These are phyloP conservation scores for Oceanodroma tethys DNA, from an alignment of 2,113 vertebrate genomes.

Conservation along the genomic window DNA sequence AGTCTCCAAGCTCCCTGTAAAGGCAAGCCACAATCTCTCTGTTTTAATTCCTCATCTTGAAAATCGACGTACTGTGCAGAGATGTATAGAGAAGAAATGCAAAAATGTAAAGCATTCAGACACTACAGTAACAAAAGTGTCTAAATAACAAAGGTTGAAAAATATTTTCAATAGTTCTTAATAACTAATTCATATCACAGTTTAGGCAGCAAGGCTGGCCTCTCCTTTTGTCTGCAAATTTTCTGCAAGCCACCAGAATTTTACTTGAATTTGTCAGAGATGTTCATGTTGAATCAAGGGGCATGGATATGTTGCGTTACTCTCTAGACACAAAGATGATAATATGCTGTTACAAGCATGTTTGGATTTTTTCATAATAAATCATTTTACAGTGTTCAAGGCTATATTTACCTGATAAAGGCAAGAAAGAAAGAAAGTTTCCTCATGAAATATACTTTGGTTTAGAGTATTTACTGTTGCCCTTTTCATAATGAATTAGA, in stretches of 20 bases:
- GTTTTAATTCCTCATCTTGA: not conserved
- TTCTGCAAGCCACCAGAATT: not conserved
- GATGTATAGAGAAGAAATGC: not conserved
- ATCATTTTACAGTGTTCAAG: not conserved
- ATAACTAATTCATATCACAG: not conserved
- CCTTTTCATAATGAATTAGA: not conserved
- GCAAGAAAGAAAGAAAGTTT: not conserved
- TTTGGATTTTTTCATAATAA: not conserved
- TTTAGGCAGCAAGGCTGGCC: not conserved
- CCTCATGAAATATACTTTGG: not conserved
- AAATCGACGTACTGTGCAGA: not conserved
- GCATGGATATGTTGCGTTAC: not conserved
- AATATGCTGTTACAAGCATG: not conserved
- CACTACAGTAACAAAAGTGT: not conserved
- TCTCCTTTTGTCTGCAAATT: not conserved
- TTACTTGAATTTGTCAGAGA: not conserved
- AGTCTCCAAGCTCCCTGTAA: not conserved
- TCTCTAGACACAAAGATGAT: not conserved
- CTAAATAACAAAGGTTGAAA: not conserved
- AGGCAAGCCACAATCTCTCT: not conserved
- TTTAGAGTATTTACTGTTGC: not conserved
- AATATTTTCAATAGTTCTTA: not conserved
- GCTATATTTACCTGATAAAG: not conserved
- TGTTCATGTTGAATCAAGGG: not conserved
- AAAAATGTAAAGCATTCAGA: not conserved